These are phyloP conservation scores for Podilymbus podiceps DNA, from an alignment of 2,113 vertebrate genomes.

Conservation along the genomic window DNA sequence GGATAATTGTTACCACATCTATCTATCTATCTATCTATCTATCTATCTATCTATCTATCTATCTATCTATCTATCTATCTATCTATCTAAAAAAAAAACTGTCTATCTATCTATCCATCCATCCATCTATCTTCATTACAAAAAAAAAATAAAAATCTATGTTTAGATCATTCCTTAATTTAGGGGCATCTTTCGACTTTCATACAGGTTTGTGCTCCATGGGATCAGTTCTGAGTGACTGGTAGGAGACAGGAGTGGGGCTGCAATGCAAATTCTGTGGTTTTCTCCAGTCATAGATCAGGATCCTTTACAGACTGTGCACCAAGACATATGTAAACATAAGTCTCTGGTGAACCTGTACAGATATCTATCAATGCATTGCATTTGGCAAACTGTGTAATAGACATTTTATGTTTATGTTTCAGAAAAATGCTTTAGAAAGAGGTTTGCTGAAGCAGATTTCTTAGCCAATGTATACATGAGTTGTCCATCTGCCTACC, in stretches of 20 bases:
- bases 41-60: neutral
- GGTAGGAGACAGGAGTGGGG: neutral
- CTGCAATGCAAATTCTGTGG: neutral
- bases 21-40: neutral
- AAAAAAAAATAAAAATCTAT: neutral
- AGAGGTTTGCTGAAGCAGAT: neutral
- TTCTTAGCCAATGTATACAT: neutral
- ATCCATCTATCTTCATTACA: neutral
- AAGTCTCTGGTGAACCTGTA: neutral
- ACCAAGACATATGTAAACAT: neutral
- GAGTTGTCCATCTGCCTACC: neutral
- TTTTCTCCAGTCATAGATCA: neutral
- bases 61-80: neutral
- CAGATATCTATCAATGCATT: neutral
- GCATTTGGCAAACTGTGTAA: neutral
- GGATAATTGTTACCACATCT: neutral
- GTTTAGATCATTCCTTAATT: neutral
- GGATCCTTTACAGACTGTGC: neutral
- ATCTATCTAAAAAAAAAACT: neutral
- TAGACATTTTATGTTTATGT: neutral
- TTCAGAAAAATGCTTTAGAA: neutral
- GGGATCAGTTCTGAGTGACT: neutral
- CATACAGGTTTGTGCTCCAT: fast-evolving
- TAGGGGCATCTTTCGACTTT: neutral
- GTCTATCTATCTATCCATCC: neutral